phyloP scores from a whole-genome alignment of 92 coral and sea anemone species.

The Epizoanthus scotinus region DNA sequence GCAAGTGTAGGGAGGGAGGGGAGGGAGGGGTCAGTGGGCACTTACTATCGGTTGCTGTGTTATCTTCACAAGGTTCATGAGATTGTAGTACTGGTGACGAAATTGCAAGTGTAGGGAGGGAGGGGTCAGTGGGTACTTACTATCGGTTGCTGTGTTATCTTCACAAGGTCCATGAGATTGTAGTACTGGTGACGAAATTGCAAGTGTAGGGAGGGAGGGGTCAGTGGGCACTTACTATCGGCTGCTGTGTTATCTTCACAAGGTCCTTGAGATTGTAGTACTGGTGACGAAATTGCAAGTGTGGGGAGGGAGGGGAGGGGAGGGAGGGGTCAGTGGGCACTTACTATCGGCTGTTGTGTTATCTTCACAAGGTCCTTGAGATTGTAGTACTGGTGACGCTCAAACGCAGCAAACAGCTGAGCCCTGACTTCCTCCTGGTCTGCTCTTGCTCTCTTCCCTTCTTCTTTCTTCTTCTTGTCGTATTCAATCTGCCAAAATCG shows the following conservation, averaged over 20 bases:
- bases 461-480: slow-evolving; percentile 90
- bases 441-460: slow-evolving; percentile 91
- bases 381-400: slow-evolving; percentile 96
- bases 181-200: slow-evolving; percentile 91
- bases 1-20: neutral
- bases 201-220: neutral
- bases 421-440: slow-evolving; percentile 94
- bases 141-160: slow-evolving; percentile 90
- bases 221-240: slow-evolving; percentile 69
- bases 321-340: neutral
- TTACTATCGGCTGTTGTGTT: slow-evolving; percentile 95
- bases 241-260: slow-evolving; percentile 91
- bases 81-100: slow-evolving; percentile 95
- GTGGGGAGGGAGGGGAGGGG: neutral
- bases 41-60: slow-evolving; percentile 97
- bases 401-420: slow-evolving; percentile 92
- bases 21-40: slow-evolving; percentile 4
- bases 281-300: slow-evolving; percentile 66
- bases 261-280: slow-evolving; percentile 93
- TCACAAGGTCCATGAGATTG: slow-evolving; percentile 85
- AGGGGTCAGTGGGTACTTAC: slow-evolving; percentile 79
- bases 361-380: slow-evolving; percentile 90
- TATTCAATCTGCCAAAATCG: slow-evolving; percentile 73
- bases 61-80: slow-evolving; percentile 83
- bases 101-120: neutral